Evolutionary conservation across 1,140 invertebrate species (phyloP).

Genomic region (Drosophila sp.): DNA sequence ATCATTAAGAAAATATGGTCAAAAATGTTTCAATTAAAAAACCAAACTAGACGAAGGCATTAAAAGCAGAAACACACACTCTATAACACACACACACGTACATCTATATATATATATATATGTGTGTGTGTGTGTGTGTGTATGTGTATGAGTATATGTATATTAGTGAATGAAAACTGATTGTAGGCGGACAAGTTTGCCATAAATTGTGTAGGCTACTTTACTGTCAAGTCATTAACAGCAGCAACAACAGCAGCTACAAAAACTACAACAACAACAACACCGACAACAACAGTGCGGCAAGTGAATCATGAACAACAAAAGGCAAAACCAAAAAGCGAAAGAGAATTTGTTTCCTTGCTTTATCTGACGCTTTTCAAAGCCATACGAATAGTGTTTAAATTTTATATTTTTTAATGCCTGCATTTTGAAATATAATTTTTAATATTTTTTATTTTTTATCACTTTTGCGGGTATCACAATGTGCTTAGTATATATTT

Average conservation of each 20-base stretch:
- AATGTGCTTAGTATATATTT: not conserved
- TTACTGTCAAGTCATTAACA: constrained; percentile 81
- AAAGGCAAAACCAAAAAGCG: constrained; percentile 48
- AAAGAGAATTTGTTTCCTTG: constrained; percentile 40
- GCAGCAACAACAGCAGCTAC: constrained; percentile 56
- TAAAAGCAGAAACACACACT: constrained; percentile 43
- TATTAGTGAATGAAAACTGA: constrained; percentile 69
- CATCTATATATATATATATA: too few species aligned
- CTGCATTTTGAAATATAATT: constrained; percentile 12
- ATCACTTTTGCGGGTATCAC: not conserved
- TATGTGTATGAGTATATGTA: not conserved
- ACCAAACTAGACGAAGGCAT: constrained; percentile 61
- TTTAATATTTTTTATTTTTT: constrained; percentile 12
- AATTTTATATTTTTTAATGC: constrained; percentile 3
- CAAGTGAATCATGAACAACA: constrained; percentile 77
- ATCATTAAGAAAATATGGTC: constrained; percentile 83
- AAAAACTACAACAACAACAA: constrained; percentile 33
- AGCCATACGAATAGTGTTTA: not conserved
- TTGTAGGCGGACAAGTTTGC: constrained; percentile 82
- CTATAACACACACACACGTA: not conserved
- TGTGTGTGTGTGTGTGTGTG: too few species aligned
- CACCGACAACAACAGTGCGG: constrained; percentile 36
- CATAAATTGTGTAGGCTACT: constrained; percentile 82
- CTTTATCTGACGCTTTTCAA: constrained; percentile 28
- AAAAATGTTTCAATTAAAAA: constrained; percentile 82